These are phyloP conservation scores for Pyrocephalus nanus DNA, from an alignment of 2,797 vertebrate genomes.

Conservation along the genomic window DNA sequence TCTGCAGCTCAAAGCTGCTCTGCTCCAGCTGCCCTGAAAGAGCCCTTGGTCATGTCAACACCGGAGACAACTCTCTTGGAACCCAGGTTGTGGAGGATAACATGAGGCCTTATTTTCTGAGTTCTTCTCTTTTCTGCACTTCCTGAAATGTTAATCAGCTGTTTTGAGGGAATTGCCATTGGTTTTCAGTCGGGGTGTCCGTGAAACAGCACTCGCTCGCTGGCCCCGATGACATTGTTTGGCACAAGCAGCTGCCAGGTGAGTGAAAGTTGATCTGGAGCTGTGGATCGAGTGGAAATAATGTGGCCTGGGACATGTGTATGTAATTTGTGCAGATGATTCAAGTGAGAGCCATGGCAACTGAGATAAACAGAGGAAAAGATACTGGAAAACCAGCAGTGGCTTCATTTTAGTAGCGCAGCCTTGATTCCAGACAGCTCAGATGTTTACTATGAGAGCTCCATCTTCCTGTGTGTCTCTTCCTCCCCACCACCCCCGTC, in stretches of 20 bases:
- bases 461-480: conserved; percentile 23
- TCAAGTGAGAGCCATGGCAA: conserved; percentile 67
- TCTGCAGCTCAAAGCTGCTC: not conserved
- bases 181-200: not conserved
- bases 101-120: not conserved
- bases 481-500: conserved; percentile 26
- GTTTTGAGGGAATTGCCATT: not conserved
- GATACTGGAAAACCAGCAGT: conserved; percentile 60
- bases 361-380: conserved; percentile 69
- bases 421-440: conserved; percentile 39
- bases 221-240: not conserved
- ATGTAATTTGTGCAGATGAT: conserved; percentile 67
- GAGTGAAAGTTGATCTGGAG: conserved; percentile 57
- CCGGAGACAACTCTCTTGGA: not conserved
- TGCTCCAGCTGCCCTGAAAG: not conserved
- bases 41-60: not conserved
- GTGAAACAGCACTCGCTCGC: not conserved
- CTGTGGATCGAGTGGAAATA: conserved; percentile 46
- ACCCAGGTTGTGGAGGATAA: not conserved
- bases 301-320: conserved; percentile 51
- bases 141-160: conserved; percentile 9
- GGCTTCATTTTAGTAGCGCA: conserved; percentile 38
- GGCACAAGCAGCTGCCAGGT: conserved; percentile 46
- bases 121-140: not conserved
- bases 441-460: conserved; percentile 61